Conservation (phyloP, 2,888 invertebrate genomes). For the Oegoconia quadripuncta region DNA sequence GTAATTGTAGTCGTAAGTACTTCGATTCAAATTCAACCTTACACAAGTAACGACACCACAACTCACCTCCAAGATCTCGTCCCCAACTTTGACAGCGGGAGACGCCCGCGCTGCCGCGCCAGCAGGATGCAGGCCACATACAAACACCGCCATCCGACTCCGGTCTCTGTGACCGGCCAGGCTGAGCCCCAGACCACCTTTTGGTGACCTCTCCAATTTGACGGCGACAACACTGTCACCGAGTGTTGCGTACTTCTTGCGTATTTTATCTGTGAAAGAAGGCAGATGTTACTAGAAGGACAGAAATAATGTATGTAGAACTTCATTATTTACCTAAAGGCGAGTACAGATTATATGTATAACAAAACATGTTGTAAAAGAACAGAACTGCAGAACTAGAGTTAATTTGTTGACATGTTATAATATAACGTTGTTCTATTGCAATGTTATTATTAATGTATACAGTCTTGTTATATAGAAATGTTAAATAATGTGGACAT, state of each 20-base stretch:
- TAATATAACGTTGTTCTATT: no score
- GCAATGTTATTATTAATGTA: no score
- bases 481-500: no score
- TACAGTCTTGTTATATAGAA: no score
- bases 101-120: conserved; percentile 87
- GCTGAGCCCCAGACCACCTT: conserved; percentile 92
- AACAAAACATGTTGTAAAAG: no score
- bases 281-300: neutral
- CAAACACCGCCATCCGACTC: conserved; percentile 96
- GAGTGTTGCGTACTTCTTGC: conserved; percentile 93
- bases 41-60: no score
- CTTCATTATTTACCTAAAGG: neutral
- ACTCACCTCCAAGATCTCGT: conserved; percentile 94
- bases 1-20: no score
- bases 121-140: conserved; percentile 95
- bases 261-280: conserved; percentile 88
- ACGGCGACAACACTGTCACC: conserved; percentile 85
- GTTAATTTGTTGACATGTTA: no score
- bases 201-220: conserved; percentile 85
- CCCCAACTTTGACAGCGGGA: conserved; percentile 91
- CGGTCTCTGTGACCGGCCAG: conserved; percentile 96
- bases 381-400: no score
- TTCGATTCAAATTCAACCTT: no score
- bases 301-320: no score
- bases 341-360: no score